These are phyloP conservation scores for Limonius californicus DNA, from an alignment of 1,140 invertebrate genomes.

Conservation along the genomic window DNA sequence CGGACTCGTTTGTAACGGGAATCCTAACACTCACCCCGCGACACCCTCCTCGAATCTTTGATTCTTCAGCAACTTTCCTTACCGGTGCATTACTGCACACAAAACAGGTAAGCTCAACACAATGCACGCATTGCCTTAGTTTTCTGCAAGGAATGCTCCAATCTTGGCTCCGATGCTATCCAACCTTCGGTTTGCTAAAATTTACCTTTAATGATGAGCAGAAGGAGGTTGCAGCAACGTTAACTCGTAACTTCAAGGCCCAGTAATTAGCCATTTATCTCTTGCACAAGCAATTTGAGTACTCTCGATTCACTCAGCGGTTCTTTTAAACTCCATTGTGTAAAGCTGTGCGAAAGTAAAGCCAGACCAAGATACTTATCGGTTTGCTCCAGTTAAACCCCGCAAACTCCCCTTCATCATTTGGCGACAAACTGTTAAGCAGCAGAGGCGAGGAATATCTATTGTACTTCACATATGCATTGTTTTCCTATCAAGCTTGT, in stretches of 20 bases:
- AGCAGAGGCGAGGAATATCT: too few relatives aligned
- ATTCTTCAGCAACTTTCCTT: background rate
- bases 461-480: too few relatives aligned
- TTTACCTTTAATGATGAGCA: too few relatives aligned
- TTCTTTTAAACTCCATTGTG: slow-evolving; percentile 1
- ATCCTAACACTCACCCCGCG: background rate
- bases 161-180: too few relatives aligned
- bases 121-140: too few relatives aligned
- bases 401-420: background rate
- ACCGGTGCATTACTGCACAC: background rate
- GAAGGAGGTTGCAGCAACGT: too few relatives aligned
- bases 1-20: background rate
- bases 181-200: too few relatives aligned
- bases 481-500: too few relatives aligned
- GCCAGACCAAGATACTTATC: slow-evolving; percentile 5
- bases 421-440: too few relatives aligned
- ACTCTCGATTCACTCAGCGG: background rate
- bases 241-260: too few relatives aligned
- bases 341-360: slow-evolving; percentile 16
- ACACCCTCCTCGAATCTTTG: background rate
- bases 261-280: background rate
- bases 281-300: background rate
- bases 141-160: too few relatives aligned
- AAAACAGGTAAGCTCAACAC: too few relatives aligned
- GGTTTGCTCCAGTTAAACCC: background rate